Evolutionary conservation across 2,113 vertebrate genomes (phyloP).

Genomic region (Odocoileus hemionus): DNA sequence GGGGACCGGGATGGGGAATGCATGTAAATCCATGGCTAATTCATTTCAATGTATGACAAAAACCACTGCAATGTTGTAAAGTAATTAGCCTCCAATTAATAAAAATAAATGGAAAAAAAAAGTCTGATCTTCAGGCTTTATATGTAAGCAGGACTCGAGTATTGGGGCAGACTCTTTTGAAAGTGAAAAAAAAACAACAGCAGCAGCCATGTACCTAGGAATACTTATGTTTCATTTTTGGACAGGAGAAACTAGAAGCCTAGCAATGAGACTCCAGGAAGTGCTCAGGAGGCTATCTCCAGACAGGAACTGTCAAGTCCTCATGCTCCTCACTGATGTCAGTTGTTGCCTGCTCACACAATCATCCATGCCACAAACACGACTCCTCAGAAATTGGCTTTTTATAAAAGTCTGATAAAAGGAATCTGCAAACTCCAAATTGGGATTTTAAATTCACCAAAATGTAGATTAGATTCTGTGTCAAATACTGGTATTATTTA

Average conservation of each 20-base stretch:
- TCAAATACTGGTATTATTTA: neutral
- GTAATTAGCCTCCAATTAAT: too few species aligned
- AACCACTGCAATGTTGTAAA: too few species aligned
- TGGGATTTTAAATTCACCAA: neutral
- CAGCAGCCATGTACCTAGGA: neutral
- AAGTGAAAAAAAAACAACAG: neutral
- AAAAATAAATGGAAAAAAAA: too few species aligned
- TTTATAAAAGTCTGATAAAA: neutral
- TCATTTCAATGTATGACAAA: too few species aligned
- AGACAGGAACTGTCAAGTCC: accelerated
- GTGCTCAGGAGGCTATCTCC: neutral
- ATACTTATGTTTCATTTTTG: neutral
- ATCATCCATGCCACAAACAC: neutral
- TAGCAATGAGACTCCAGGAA: accelerated
- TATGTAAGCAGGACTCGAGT: neutral
- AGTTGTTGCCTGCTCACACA: neutral
- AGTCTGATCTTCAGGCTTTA: neutral
- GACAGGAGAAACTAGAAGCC: neutral
- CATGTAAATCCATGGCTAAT: too few species aligned
- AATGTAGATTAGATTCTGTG: neutral
- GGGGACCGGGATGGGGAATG: too few species aligned
- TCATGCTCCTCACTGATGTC: neutral
- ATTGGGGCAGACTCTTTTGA: neutral
- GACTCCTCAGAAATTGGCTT: neutral
- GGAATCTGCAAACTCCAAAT: neutral